phyloP scores from a whole-genome alignment of 2,888 invertebrate species.

The Sclerodermus sp. region DNA sequence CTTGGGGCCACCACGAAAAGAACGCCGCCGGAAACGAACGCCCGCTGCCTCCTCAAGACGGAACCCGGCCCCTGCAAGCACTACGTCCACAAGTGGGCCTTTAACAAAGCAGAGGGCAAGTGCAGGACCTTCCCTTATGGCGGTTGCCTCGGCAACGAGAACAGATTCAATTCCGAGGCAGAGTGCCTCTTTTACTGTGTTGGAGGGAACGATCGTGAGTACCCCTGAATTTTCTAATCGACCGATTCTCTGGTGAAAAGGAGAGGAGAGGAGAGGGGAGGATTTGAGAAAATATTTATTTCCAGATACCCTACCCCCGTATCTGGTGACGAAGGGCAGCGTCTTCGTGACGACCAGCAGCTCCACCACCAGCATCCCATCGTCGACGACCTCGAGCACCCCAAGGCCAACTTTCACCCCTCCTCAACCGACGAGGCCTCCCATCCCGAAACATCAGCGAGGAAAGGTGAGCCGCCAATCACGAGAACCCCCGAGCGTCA shows the following conservation, averaged over 20 bases:
- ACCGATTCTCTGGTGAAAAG: background rate
- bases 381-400: constrained; percentile 58
- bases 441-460: constrained; percentile 73
- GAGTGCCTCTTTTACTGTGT: constrained; percentile 69
- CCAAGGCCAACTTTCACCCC: constrained; percentile 53
- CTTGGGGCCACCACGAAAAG: constrained; percentile 37
- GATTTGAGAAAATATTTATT: too few species aligned
- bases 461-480: constrained; percentile 57
- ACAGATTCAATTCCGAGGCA: constrained; percentile 69
- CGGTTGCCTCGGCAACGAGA: constrained; percentile 71
- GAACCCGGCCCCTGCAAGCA: constrained; percentile 66
- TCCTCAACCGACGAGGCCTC: constrained; percentile 62
- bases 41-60: constrained; percentile 59
- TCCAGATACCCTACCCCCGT: constrained; percentile 62
- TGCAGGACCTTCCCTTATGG: constrained; percentile 71
- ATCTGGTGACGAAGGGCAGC: constrained; percentile 52
- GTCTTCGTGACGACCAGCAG: constrained; percentile 53
- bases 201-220: constrained; percentile 59
- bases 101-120: constrained; percentile 60
- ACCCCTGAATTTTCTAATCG: too few species aligned
- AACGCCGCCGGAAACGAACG: constrained; percentile 37
- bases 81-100: constrained; percentile 71
- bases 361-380: constrained; percentile 59
- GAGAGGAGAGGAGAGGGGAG: too few species aligned
- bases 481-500: background rate